Base-by-base conservation (phyloP, 1,140 invertebrate genomes). In the Ceratina calcarata region DNA sequence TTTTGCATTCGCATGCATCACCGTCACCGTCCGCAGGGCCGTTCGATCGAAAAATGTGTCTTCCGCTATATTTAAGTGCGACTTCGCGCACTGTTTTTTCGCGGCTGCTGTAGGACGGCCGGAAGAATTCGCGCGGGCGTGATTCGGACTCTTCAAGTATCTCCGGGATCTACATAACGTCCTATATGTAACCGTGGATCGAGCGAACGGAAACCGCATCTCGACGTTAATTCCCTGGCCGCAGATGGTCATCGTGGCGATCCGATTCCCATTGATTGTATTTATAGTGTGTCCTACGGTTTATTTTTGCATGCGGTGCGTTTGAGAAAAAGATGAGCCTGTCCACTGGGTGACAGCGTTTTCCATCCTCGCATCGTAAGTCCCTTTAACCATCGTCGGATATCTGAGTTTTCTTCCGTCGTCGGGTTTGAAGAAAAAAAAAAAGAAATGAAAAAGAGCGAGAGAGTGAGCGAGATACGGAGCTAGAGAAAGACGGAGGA, bases 211-310 rank as follows among this genome's bases (percentile, higher is more conserved):
- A 37, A 53, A 62, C 60, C 53, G 55, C 78, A 57, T 64, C n/a
- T 45, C 37, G 37, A 45, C 37, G 45, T 72, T 51, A 86, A 72
- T 86, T 81, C 77, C 65, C 60, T 71, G 49, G 79, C 80, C 84
- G 81, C 87, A 80, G 86, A 89, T 89, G 87, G 85, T 89, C 87
- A 87, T 85, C 80, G 85, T 79, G 78, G 74, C 78, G 45, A 78
- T 90, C 85, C 84, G 84, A 89, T 90, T 90, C 86, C 61, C 82
- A 87, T 89, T 81, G 80, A 89, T 88, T 84, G 84, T 90, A 91
- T 90, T 90, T 89, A 87, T 91, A 90, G 89, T 90, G 10, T 45
- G 86, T 84, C 71, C 64, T 32, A 71, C 78, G 70, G 80, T 89
- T 87, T 90, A 87, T 89, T 90, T 89, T 89, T 83, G 87, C 84